A percentile compares a stretch with the other conserved stretches of the same genome.
phyloP scores from a whole-genome alignment of 2,113 vertebrate species.

The Tauraco erythrolophus region DNA sequence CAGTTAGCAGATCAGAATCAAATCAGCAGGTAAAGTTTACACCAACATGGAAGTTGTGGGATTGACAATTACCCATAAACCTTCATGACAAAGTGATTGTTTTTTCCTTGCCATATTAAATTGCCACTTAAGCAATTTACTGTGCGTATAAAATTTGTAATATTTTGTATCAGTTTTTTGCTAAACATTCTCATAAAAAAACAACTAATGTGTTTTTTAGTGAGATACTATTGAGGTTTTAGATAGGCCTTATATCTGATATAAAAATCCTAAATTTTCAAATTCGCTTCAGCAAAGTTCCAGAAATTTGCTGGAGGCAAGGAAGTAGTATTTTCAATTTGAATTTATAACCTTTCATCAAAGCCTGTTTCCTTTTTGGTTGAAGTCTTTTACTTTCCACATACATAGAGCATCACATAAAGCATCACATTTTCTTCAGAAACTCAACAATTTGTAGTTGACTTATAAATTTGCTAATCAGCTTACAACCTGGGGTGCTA shows the following conservation, averaged over 20 bases:
- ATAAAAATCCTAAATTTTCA: not conserved
- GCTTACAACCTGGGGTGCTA: not conserved
- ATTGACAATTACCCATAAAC: not conserved
- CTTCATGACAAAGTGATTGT: not conserved
- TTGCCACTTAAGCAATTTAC: not conserved
- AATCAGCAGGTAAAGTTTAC: not conserved
- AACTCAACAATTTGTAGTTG: not conserved
- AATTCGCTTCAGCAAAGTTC: not conserved
- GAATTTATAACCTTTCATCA: not conserved
- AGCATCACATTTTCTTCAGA: not conserved
- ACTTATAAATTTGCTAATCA: not conserved
- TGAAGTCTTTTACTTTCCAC: not conserved
- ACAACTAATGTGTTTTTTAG: not conserved
- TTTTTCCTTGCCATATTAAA: not conserved
- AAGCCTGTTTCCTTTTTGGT: not conserved
- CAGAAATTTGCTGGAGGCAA: not conserved
- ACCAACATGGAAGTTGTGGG: not conserved
- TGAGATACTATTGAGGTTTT: not conserved
- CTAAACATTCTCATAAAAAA: not conserved
- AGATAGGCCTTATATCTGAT: not conserved
- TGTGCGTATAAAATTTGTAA: not conserved
- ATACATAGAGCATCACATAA: not conserved
- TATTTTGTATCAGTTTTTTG: not conserved
- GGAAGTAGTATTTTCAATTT: not conserved
- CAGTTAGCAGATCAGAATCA: not conserved